These are phyloP conservation scores for Paramormyrops hopkinsi DNA, from an alignment of 2,797 vertebrate species.

Conservation along the genomic window DNA sequence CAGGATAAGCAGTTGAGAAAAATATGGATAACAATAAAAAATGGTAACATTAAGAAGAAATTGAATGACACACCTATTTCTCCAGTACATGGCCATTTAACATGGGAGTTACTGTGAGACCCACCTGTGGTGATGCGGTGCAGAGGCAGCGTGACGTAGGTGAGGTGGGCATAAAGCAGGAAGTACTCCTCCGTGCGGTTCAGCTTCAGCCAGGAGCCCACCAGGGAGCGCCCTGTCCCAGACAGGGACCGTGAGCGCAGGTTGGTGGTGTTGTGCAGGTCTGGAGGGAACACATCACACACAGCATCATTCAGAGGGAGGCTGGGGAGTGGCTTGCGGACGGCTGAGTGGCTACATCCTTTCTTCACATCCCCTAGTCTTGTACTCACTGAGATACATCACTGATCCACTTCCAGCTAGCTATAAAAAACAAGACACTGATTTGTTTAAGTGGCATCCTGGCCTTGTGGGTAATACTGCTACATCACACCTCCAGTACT, in stretches of 20 bases:
- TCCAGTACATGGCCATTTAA: background rate
- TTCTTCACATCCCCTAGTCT: background rate
- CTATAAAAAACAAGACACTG: background rate
- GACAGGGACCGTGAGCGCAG: slow-evolving; percentile 89
- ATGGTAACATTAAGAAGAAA: background rate
- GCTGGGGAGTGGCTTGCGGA: too few relatives aligned
- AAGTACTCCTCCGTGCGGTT: slow-evolving; percentile 86
- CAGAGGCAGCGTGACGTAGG: slow-evolving; percentile 92
- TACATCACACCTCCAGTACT: background rate
- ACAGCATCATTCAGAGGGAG: background rate
- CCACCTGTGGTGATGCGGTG: slow-evolving; percentile 92
- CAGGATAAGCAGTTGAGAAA: background rate
- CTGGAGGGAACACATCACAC: slow-evolving; percentile 38
- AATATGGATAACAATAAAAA: background rate
- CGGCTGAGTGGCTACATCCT: background rate
- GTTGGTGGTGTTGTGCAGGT: slow-evolving; percentile 76
- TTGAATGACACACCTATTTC: background rate
- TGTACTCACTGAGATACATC: background rate
- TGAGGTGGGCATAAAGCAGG: slow-evolving; percentile 93
- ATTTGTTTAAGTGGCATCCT: background rate
- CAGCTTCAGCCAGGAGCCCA: slow-evolving; percentile 95
- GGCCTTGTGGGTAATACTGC: background rate
- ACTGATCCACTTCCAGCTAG: background rate
- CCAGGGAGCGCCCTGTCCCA: slow-evolving; percentile 85
- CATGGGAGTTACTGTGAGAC: background rate